A percentile compares a stretch with the other conserved stretches of the same genome.
phyloP scores from a whole-genome alignment of 2,113 vertebrate species.

The Rhagologus leucostigma region DNA sequence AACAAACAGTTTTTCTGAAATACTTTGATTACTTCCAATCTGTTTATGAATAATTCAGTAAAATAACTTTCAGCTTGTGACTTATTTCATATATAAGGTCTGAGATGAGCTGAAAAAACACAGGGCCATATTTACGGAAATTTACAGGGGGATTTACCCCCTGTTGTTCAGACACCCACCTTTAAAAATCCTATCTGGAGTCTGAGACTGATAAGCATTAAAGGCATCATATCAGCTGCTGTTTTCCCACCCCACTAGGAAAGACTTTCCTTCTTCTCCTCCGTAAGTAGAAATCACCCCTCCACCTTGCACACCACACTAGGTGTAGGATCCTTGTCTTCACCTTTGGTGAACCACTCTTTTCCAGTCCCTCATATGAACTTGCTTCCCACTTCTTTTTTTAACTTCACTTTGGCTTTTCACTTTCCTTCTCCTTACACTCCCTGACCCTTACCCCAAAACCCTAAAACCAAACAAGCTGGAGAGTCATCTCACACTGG shows the following conservation, averaged over 20 bases:
- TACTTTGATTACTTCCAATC: not conserved
- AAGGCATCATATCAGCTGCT: not conserved
- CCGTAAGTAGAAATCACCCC: not conserved
- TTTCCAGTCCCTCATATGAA: not conserved
- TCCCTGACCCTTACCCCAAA: not conserved
- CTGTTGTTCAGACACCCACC: not conserved
- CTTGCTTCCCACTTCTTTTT: not conserved
- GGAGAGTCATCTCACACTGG: not conserved
- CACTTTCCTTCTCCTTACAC: not conserved
- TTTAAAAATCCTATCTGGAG: not conserved
- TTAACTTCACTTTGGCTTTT: not conserved
- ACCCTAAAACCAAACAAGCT: not conserved
- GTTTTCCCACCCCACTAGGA: not conserved
- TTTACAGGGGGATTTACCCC: not conserved
- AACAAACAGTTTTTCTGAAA: not conserved
- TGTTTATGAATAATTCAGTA: constrained; percentile 1
- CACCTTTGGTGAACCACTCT: not conserved
- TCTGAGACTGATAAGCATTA: not conserved
- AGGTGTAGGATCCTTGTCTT: not conserved
- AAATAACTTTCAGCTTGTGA: not conserved
- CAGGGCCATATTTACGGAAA: not conserved
- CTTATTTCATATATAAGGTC: not conserved
- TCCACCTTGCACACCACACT: not conserved
- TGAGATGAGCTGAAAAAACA: not conserved
- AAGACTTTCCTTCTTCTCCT: not conserved